Percentiles rank a stretch among this genome's conserved stretches.
Conservation (phyloP, 2,797 vertebrate species). For the Falco cherrug region DNA sequence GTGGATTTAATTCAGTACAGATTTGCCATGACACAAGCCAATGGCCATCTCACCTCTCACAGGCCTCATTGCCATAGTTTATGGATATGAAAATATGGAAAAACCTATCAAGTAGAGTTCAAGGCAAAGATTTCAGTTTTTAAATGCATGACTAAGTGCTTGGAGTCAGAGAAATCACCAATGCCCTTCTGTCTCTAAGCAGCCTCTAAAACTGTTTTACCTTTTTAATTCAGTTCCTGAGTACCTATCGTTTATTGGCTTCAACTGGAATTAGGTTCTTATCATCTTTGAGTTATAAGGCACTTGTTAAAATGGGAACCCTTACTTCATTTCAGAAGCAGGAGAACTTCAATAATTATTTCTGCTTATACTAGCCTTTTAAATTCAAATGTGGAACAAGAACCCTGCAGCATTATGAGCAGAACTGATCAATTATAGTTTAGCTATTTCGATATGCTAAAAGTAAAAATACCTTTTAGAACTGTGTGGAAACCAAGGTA, state of each 20-base stretch:
- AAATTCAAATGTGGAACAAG: conserved; percentile 15
- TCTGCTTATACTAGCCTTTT: not conserved
- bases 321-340: not conserved
- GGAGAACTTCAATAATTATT: not conserved
- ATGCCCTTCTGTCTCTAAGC: not conserved
- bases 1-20: not conserved
- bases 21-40: not conserved
- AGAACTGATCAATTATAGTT: not conserved
- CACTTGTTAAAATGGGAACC: not conserved
- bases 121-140: not conserved
- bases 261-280: not conserved
- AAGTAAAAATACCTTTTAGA: not conserved
- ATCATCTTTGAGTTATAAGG: not conserved
- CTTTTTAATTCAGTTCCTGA: not conserved
- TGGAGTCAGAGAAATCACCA: not conserved
- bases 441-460: not conserved
- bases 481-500: not conserved
- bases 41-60: not conserved
- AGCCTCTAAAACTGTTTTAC: not conserved
- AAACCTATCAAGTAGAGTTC: not conserved
- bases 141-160: not conserved
- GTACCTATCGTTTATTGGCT: not conserved
- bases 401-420: not conserved
- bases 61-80: not conserved
- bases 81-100: not conserved